These are phyloP conservation scores for Hippocampus abdominalis DNA, from an alignment of 2,113 vertebrate genomes.

Conservation along the genomic window DNA sequence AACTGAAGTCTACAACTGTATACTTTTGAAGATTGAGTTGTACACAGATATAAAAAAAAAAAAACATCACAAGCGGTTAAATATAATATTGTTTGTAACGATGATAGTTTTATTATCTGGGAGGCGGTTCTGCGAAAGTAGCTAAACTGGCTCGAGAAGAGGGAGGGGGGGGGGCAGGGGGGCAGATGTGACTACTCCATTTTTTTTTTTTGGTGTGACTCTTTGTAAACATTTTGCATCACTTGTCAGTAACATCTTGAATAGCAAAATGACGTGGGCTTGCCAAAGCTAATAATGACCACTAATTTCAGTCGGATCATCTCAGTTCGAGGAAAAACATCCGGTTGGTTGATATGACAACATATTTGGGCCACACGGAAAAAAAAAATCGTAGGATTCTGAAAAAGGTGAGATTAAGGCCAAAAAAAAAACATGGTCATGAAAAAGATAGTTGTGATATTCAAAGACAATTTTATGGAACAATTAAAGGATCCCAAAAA, in stretches of 20 bases:
- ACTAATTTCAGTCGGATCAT: conserved; percentile 10
- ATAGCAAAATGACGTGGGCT: conserved; percentile 62
- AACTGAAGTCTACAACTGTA: conserved; percentile 54
- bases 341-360: conserved; percentile 6
- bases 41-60: conserved; percentile 40
- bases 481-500: not conserved
- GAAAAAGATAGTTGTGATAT: not conserved
- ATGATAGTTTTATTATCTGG: conserved; percentile 53
- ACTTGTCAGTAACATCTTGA: conserved; percentile 75
- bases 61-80: conserved; percentile 56
- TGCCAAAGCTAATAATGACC: conserved; percentile 35
- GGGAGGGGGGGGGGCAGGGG: not conserved
- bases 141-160: not conserved
- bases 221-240: conserved; percentile 71
- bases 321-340: not conserved
- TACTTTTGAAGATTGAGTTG: conserved; percentile 54
- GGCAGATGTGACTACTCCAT: conserved; percentile 69
- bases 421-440: not conserved
- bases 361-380: not conserved
- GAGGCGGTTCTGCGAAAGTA: conserved; percentile 41
- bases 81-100: conserved; percentile 65
- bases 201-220: conserved; percentile 26
- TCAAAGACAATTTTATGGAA: not conserved
- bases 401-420: not conserved
- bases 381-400: not conserved